Evolutionary conservation across 1,140 invertebrate species (phyloP), one percentile per base, ranked within the genome.

Genomic region (Leptopilina clavipes): DNA sequence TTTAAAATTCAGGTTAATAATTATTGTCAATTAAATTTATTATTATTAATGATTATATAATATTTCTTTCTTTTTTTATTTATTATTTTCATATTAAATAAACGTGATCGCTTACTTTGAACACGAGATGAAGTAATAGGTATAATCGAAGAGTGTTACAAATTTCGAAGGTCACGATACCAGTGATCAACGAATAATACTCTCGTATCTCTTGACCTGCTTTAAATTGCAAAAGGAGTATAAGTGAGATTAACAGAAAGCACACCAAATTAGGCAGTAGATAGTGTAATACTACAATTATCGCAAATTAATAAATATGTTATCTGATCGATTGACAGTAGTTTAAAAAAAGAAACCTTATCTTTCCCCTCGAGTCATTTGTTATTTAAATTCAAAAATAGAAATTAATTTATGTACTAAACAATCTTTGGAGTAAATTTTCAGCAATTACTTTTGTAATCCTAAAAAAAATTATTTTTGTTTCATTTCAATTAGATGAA

Each of bases 201-300:
- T n/a, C 59, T 31, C 59, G 25, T 65, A 65, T 65, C 59, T 31
- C 59, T 65, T 65, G 59, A 65, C 59, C 59, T 65, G 59, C 59
- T 65, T 65, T 65, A 65, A 65, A 65, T 65, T 65, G 59, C 59
- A 65, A 65, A 65, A 65, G 25, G 25, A 65, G 8, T 40, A 31
- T 31, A 31, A 31, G 12, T n/a, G 25, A 37, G 22, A 65, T 65
- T 25, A 65, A 65, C 22, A 25, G 11, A 65, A 22, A 19, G 25
- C 25, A 31, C 12, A 37, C 31, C 31, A 65, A 65, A 37, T 65
- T 65, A 37, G 59, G 59, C 25, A 22, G 22, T 65, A 37, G 48
- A 52, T 52, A 52, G 48, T 52, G n/a, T 17, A 52, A 52, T 52
- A 52, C 48, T 52, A 52, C 22, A 65, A 31, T 65, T 14, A 65